Evolutionary conservation across 92 coral and sea anemone genomes (phyloP), one percentile per base, ranked within the genome.

Genomic region (Pocillopora grandis): DNA sequence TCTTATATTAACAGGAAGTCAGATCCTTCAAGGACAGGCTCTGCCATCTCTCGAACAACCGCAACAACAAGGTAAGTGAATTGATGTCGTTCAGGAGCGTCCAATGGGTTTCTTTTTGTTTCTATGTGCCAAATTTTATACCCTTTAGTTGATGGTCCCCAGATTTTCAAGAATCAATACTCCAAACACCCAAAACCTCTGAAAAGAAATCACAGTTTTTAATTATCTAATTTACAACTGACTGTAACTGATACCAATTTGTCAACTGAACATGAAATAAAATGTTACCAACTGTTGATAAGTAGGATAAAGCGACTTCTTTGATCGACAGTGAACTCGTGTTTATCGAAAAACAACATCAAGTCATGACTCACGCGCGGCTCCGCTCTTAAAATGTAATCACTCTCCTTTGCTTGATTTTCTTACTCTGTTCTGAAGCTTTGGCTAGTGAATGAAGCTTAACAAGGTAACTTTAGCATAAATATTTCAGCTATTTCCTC

Each of bases 221-320:
- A 70, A 37, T 60, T 65, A 66, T 65, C 76, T 59, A 36, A 58
- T 36, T 12, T n/a, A 70, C 76, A 62, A 62, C 80, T 37, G 86
- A 83, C 80, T 70, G 56, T 10, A 9, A 70, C 75, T 49, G 9
- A 20, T 70, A 42, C 8, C 52, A 42, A 42, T 52, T 36, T 74
- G 17, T 33, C 60, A 74, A 74, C 63, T 64, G 55, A 21, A 74
- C 72, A 62, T n/a, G 18, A 73, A 62, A 72, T 21, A 71, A n/a
- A 61, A 10, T 20, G 48, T 63, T 73, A 62, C 55, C 76, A 31
- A 84, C 68, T 91, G 94, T 91, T 91, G 94, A 91, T 91, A 91
- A 91, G 94, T 81, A 91, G 94, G 94, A 86, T 85, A 85, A 91
- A 86, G 83, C 75, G 87, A 88, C 94, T 88, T 88, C 92, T 85